Base-by-base conservation (phyloP, 2,113 vertebrate species). In the Psittacus erithacus region DNA sequence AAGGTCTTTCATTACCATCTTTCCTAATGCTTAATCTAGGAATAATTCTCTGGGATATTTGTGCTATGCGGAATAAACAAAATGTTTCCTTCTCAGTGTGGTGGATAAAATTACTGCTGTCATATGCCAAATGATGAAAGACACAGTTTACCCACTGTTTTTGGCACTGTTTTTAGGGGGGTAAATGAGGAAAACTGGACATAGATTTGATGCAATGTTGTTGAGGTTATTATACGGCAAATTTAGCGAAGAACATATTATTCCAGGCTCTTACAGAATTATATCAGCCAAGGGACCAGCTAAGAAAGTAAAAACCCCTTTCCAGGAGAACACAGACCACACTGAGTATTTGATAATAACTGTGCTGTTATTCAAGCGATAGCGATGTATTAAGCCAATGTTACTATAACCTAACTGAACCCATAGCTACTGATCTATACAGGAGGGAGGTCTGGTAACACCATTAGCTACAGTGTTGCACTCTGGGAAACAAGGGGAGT, bases 31-130 rank as follows among this genome's bases (percentile, higher is more conserved):
- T 79, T 92, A 57, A 83, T 64, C 43, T 78, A 81, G 65, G 50
- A 95, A 78, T 86, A 92, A 92, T 67, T 92, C 50, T 88, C 71
- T 90, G 47, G 52, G 12, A 92, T 80, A 29, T 74, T 85, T 90
- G 25, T 50, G 82, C 23, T 20, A 27, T 41, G 47, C 1, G 6
- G 46, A 75, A 20, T 67, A 86, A 96, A 46, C 13, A 74, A 80
- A 95, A 41, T 28, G 18, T 63, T 90, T 95, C 31, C 29, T 93
- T 86, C 60, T 81, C 64, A 46, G 12, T 27, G 28, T 31, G 43
- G 50, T 39, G 43, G 86, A 71, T 83, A 86, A 77, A 80, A 57
- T 28, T 86, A n/a, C 24, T 0, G 7, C 47, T 90, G 50, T 84
- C 82, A 88, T 88, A 88, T 25, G n/a, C 20, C 29, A 41, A 86